These are phyloP conservation scores for Poeciliopsis retropinna DNA, from an alignment of 2,113 vertebrate species.

Conservation along the genomic window DNA sequence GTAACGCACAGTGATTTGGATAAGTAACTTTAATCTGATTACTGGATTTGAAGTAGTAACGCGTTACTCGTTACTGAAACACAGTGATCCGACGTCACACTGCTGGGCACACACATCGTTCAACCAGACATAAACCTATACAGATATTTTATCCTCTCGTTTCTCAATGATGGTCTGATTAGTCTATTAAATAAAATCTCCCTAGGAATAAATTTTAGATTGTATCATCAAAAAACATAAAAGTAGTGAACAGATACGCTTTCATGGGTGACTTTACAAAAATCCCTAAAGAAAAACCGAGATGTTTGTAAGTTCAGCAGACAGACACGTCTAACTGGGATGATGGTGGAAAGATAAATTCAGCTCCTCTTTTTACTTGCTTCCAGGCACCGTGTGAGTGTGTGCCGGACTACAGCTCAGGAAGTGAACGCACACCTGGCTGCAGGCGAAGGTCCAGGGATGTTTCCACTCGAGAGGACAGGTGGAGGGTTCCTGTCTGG, in stretches of 20 bases:
- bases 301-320: constrained; percentile 13
- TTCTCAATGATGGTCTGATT: too few relatives aligned
- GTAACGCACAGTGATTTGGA: too few relatives aligned
- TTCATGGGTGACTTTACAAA: constrained; percentile 1
- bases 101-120: too few relatives aligned
- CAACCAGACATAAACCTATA: too few relatives aligned
- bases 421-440: constrained; percentile 20
- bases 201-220: too few relatives aligned
- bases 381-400: constrained; percentile 8
- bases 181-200: background rate
- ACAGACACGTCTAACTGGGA: constrained; percentile 6
- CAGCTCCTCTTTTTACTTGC: constrained; percentile 23
- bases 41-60: too few relatives aligned
- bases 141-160: too few relatives aligned
- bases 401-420: constrained; percentile 1
- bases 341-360: background rate
- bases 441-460: constrained; percentile 53
- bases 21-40: too few relatives aligned
- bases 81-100: too few relatives aligned
- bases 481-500: constrained; percentile 46
- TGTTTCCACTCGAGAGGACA: constrained; percentile 70
- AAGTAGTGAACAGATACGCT: background rate
- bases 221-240: background rate
- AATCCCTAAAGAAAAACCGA: constrained; percentile 9
- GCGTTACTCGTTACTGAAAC: too few relatives aligned